Conservation (phyloP, 2,113 vertebrate species). For the Scatophagus argus region DNA sequence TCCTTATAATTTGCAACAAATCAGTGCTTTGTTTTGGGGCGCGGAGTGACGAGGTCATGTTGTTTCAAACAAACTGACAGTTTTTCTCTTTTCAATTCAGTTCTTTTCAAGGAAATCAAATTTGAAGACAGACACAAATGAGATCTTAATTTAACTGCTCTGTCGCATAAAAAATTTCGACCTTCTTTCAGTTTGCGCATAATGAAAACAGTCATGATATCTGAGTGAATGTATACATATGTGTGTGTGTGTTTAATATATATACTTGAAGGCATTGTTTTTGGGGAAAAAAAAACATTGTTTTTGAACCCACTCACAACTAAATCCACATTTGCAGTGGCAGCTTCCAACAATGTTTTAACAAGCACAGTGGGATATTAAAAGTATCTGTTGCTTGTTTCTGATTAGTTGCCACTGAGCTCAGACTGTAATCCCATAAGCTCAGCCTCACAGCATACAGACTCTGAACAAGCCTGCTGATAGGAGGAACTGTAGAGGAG, state of each 20-base stretch:
- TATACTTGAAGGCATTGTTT: constrained; percentile 64
- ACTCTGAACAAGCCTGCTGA: constrained; percentile 56
- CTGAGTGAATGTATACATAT: too few relatives aligned
- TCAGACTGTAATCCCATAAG: constrained; percentile 77
- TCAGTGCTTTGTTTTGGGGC: constrained; percentile 43
- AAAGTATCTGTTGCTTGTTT: constrained; percentile 74
- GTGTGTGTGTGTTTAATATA: too few relatives aligned
- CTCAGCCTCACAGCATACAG: constrained; percentile 51
- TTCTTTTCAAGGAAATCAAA: constrained; percentile 35
- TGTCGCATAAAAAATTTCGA: constrained; percentile 20
- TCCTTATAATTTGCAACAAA: constrained; percentile 45
- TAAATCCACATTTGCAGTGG: constrained; percentile 71
- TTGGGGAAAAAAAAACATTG: too few relatives aligned
- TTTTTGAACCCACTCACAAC: constrained; percentile 44
- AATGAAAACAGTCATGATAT: constrained; percentile 47
- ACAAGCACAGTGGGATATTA: constrained; percentile 68
- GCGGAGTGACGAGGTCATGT: constrained; percentile 17
- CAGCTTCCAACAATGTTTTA: constrained; percentile 67
- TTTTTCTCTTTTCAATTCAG: constrained; percentile 34
- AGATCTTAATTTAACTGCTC: constrained; percentile 4
- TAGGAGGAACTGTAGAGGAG: constrained; percentile 50
- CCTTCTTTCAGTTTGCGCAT: constrained; percentile 36
- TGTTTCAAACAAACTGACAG: constrained; percentile 40
- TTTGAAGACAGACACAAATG: constrained; percentile 37
- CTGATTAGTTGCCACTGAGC: constrained; percentile 78